Conservation (phyloP, 2,888 invertebrate genomes). For the Epinotia ramella region DNA sequence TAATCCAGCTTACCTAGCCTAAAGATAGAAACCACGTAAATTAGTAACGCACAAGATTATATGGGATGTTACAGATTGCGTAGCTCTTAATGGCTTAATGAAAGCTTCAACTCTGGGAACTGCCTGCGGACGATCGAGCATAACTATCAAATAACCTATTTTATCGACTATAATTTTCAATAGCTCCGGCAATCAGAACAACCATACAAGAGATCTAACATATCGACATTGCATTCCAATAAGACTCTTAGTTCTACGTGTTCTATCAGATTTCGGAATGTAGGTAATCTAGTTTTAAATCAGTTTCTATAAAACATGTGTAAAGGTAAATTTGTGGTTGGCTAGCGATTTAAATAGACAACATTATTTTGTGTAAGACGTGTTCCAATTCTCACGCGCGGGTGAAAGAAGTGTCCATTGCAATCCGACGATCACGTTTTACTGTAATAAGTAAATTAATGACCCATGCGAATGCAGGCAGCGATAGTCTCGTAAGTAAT, state of each 20-base stretch:
- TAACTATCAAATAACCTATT: slow-evolving; percentile 32
- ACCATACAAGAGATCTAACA: slow-evolving; percentile 25
- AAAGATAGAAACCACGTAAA: slow-evolving; percentile 21
- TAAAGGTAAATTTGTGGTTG: slow-evolving; percentile 45
- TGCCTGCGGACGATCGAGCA: slow-evolving; percentile 35
- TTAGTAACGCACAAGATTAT: slow-evolving; percentile 26
- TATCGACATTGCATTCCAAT: slow-evolving; percentile 28
- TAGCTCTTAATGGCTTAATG: slow-evolving; percentile 29
- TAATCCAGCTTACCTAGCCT: background rate
- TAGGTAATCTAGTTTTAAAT: slow-evolving; percentile 35
- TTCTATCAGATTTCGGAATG: background rate
- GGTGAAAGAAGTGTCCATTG: slow-evolving; percentile 62
- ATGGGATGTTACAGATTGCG: slow-evolving; percentile 32
- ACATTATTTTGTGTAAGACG: slow-evolving; percentile 56
- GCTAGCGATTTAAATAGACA: slow-evolving; percentile 45
- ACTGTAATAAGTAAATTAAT: slow-evolving; percentile 38
- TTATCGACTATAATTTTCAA: slow-evolving; percentile 33
- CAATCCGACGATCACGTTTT: slow-evolving; percentile 42
- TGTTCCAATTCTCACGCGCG: slow-evolving; percentile 72
- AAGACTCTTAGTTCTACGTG: background rate
- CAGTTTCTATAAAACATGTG: slow-evolving; percentile 23
- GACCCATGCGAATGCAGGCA: slow-evolving; percentile 30
- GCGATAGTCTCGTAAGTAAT: slow-evolving; percentile 10
- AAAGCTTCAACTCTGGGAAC: slow-evolving; percentile 26
- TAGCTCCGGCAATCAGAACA: slow-evolving; percentile 29